Percentiles rank a stretch among this genome's conserved stretches.
Evolutionary conservation across 2,888 invertebrate species (phyloP).

Genomic region (Pollenia griseotomentosa): DNA sequence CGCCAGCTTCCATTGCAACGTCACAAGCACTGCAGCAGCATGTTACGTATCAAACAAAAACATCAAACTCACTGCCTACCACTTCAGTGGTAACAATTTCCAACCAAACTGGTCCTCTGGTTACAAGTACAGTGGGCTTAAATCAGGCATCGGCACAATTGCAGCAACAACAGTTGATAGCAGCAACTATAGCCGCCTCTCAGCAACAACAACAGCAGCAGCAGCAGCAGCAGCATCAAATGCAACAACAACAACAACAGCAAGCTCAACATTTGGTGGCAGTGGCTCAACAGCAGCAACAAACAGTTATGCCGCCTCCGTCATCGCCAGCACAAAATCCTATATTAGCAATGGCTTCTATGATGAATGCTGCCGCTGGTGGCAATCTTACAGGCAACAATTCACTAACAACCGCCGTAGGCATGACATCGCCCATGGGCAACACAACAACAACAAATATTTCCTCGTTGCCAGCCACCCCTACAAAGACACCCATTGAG

Average conservation of each 20-base stretch:
- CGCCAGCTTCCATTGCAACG: slow-evolving; percentile 81
- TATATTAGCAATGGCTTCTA: slow-evolving; percentile 83
- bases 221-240: slow-evolving; percentile 75
- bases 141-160: slow-evolving; percentile 77
- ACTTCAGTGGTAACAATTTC: slow-evolving; percentile 82
- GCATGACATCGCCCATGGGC: slow-evolving; percentile 74
- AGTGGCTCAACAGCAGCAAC: slow-evolving; percentile 67
- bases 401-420: slow-evolving; percentile 66
- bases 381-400: slow-evolving; percentile 66
- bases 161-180: slow-evolving; percentile 77
- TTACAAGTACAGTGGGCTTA: slow-evolving; percentile 81
- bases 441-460: slow-evolving; percentile 61
- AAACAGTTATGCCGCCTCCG: slow-evolving; percentile 73
- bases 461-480: slow-evolving; percentile 77
- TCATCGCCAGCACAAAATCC: slow-evolving; percentile 83
- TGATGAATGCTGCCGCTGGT: slow-evolving; percentile 79
- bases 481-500: slow-evolving; percentile 75
- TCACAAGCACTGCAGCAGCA: slow-evolving; percentile 79
- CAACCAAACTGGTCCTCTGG: slow-evolving; percentile 81
- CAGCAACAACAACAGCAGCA: slow-evolving; percentile 75
- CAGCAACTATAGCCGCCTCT: slow-evolving; percentile 71
- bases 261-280: slow-evolving; percentile 72
- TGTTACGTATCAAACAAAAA: slow-evolving; percentile 79
- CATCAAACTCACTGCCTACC: slow-evolving; percentile 78
- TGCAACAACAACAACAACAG: slow-evolving; percentile 79